A percentile compares a stretch with the other conserved stretches of the same genome.
Evolutionary conservation across 1,140 invertebrate species (phyloP).

Genomic region (Trissolcus basalis): DNA sequence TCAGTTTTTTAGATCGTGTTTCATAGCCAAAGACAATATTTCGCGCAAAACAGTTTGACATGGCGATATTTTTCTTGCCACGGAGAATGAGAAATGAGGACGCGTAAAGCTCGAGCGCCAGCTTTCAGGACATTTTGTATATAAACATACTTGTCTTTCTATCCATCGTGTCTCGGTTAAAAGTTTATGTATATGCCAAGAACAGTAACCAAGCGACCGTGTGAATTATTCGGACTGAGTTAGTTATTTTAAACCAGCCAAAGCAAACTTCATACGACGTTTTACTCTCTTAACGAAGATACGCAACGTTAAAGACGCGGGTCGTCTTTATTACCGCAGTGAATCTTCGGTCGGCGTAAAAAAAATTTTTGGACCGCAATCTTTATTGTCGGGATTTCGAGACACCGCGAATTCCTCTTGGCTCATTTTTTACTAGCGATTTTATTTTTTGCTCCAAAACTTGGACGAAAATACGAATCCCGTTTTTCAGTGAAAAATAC

Average conservation of each 20-base stretch:
- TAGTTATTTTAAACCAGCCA: slow-evolving; percentile 73
- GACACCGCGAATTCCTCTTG: slow-evolving; percentile 37
- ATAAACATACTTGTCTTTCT: slow-evolving; percentile 57
- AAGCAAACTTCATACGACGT: slow-evolving; percentile 68
- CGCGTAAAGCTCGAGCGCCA: slow-evolving; percentile 23
- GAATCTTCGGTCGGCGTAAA: slow-evolving; percentile 65
- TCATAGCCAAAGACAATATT: neutral
- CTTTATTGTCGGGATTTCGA: slow-evolving; percentile 55
- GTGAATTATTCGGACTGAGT: slow-evolving; percentile 69
- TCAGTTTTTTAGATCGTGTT: too few species aligned
- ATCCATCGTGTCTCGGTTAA: slow-evolving; percentile 53
- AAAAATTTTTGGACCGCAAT: slow-evolving; percentile 57
- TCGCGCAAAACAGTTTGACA: neutral
- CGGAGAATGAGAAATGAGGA: slow-evolving; percentile 26
- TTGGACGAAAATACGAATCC: neutral
- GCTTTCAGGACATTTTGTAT: slow-evolving; percentile 49
- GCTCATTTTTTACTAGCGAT: slow-evolving; percentile 24
- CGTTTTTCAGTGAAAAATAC: too few species aligned
- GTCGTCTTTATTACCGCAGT: slow-evolving; percentile 66
- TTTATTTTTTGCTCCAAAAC: slow-evolving; percentile 11
- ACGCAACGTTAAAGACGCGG: slow-evolving; percentile 66
- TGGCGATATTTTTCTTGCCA: slow-evolving; percentile 2
- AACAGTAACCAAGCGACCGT: slow-evolving; percentile 64
- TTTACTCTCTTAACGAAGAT: slow-evolving; percentile 69
- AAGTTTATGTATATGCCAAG: slow-evolving; percentile 59